phyloP scores from a whole-genome alignment of 64 coral and sea anemone genomes.

The Stichodactyla helianthus region DNA sequence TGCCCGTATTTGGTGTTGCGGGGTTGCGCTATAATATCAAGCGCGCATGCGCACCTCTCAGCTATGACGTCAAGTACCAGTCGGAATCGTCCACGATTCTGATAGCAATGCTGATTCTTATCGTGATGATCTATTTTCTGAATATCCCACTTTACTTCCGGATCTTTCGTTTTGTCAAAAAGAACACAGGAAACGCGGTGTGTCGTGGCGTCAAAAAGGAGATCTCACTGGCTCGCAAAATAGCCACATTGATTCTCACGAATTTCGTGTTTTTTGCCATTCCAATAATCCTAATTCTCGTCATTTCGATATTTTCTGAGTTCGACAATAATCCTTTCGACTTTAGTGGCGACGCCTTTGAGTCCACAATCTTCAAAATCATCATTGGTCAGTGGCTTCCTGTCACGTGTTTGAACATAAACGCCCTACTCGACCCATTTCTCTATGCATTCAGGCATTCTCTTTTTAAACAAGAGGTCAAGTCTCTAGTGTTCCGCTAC shows the following conservation, averaged over 20 bases:
- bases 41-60: slow-evolving; percentile 71
- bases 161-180: slow-evolving; percentile 73
- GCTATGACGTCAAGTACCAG: slow-evolving; percentile 38
- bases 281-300: slow-evolving; percentile 58
- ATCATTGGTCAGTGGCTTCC: slow-evolving; percentile 84
- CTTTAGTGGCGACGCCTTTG: slow-evolving; percentile 58
- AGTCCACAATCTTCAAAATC: slow-evolving; percentile 72
- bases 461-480: slow-evolving; percentile 51
- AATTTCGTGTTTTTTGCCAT: slow-evolving; percentile 83
- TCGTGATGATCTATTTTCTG: slow-evolving; percentile 45
- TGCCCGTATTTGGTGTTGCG: slow-evolving; percentile 81
- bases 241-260: slow-evolving; percentile 56
- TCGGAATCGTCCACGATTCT: slow-evolving; percentile 59
- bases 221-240: slow-evolving; percentile 58
- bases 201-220: slow-evolving; percentile 50
- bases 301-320: slow-evolving; percentile 49
- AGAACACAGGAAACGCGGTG: slow-evolving; percentile 19
- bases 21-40: slow-evolving; percentile 87
- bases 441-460: slow-evolving; percentile 63
- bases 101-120: slow-evolving; percentile 39
- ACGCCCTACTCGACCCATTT: slow-evolving; percentile 75
- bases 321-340: slow-evolving; percentile 52
- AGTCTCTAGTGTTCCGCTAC: neutral
- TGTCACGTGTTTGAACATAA: slow-evolving; percentile 82
- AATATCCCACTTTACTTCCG: slow-evolving; percentile 60